phyloP scores from a whole-genome alignment of 2,888 invertebrate genomes.

The Drosophila quinaria region DNA sequence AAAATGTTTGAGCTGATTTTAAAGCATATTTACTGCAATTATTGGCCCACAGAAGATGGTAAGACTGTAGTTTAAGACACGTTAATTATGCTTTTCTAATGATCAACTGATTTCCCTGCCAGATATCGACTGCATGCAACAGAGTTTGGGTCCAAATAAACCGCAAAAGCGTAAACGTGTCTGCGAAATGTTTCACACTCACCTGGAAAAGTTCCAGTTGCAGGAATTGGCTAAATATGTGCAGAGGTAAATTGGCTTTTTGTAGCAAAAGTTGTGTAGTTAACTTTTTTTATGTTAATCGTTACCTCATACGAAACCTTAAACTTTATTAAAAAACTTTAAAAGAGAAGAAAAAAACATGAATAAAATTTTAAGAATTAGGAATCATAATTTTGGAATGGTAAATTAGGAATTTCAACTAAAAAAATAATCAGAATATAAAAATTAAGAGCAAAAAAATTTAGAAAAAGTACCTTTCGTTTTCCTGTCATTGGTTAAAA shows the following conservation, averaged over 20 bases:
- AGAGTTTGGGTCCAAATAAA: conserved; percentile 77
- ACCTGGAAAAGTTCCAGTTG: conserved; percentile 81
- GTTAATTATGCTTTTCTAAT: not conserved
- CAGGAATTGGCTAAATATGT: conserved; percentile 78
- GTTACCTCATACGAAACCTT: too few species aligned
- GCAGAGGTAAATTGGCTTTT: conserved; percentile 57
- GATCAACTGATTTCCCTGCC: not conserved
- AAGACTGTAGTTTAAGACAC: not conserved
- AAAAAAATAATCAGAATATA: too few species aligned
- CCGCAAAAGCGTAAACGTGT: conserved; percentile 60
- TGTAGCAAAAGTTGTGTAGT: too few species aligned
- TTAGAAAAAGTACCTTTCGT: too few species aligned
- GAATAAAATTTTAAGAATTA: too few species aligned
- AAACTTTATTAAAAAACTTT: too few species aligned
- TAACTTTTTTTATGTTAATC: too few species aligned
- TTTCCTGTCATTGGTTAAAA: too few species aligned
- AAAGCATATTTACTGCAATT: conserved; percentile 89
- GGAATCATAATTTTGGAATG: too few species aligned
- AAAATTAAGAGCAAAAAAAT: too few species aligned
- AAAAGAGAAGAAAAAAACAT: too few species aligned
- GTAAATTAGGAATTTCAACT: too few species aligned
- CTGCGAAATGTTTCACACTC: conserved; percentile 74
- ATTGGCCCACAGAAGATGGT: conserved; percentile 83
- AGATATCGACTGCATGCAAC: conserved; percentile 83
- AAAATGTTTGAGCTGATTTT: conserved; percentile 91